Base-by-base conservation (phyloP, 2,113 vertebrate species). In the Oryzias celebensis region DNA sequence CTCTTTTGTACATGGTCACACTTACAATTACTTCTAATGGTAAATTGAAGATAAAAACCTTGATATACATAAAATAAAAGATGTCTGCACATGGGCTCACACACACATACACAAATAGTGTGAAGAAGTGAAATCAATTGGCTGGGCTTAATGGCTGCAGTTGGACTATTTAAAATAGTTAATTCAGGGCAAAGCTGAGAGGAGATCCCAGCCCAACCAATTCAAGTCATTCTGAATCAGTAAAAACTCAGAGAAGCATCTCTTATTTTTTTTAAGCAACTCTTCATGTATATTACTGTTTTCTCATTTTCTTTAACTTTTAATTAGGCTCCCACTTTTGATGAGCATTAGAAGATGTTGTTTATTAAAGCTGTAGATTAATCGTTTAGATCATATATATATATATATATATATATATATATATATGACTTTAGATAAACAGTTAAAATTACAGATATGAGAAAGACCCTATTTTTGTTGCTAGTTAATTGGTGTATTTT, bases 91-190 rank as follows among this genome's bases (percentile, higher is more conserved):
- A 12, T 13, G 36, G 10, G 36, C 7, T 0, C 16, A 17, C 54
- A 16, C 52, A 43, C 12, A 68, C 54, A 46, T 36, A 65, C 31
- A 54, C 28, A 64, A 58, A 49, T 14, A 47, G 78, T 65, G 78
- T 77, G 70, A 79, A 43, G 58, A 80, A 60, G 58, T 75, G 59
- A 66, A 75, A 86, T 86, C 81, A 10, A 82, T 80, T 65, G 52
- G 65, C 28, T 7, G n/a, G 63, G 68, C 64, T 82, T 76, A 76
- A 84, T 75, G 78, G 80, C 76, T 66, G 72, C 81, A 78, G 76
- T 74, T 58, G 63, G 77, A 86, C 12, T 79, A 84, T 84, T 82
- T 64, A 62, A 77, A 80, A 72, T 46, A 74, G 75, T 75, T 77
- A 67, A 83, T 77, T 76, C 61, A 64, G 49, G 48, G 77, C 74